These are phyloP conservation scores for Mimas tiliae DNA, from an alignment of 2,888 invertebrate species.

Conservation along the genomic window DNA sequence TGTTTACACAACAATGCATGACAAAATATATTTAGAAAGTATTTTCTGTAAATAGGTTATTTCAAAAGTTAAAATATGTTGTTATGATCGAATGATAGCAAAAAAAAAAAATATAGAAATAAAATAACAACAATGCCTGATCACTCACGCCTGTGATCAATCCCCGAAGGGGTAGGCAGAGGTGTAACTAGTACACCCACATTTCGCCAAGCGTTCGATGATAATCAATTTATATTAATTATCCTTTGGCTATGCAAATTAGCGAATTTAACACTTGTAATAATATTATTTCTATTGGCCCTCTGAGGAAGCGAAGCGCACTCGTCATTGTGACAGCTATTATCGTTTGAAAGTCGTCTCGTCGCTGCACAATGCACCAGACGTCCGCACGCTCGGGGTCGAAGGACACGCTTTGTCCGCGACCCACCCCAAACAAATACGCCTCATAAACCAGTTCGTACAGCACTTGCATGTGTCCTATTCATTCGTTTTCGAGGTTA, in stretches of 20 bases:
- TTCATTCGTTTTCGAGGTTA: constrained; percentile 42
- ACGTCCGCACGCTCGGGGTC: constrained; percentile 51
- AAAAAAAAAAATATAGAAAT: neutral
- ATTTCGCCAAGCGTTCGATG: too few relatives aligned
- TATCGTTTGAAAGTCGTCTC: constrained; percentile 49
- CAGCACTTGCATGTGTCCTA: constrained; percentile 67
- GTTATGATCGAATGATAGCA: neutral
- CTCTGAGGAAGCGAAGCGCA: neutral
- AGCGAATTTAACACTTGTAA: neutral
- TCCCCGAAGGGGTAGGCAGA: too few relatives aligned
- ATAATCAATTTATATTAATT: too few relatives aligned
- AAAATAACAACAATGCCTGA: too few relatives aligned
- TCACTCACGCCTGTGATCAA: too few relatives aligned
- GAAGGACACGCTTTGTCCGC: constrained; percentile 54
- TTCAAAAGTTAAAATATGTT: neutral
- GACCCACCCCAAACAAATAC: constrained; percentile 39
- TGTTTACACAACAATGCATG: neutral
- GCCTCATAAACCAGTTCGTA: constrained; percentile 62
- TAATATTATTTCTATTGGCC: constrained; percentile 5
- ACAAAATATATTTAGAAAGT: neutral
- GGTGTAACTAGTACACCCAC: too few relatives aligned
- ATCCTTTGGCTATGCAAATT: neutral
- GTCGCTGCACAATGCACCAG: constrained; percentile 62
- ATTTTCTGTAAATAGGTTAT: neutral
- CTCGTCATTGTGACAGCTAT: constrained; percentile 34